Percentiles rank a stretch among this genome's conserved stretches.
These are phyloP conservation scores for Halcyon badia DNA, from an alignment of 2,797 vertebrate genomes.

Conservation along the genomic window DNA sequence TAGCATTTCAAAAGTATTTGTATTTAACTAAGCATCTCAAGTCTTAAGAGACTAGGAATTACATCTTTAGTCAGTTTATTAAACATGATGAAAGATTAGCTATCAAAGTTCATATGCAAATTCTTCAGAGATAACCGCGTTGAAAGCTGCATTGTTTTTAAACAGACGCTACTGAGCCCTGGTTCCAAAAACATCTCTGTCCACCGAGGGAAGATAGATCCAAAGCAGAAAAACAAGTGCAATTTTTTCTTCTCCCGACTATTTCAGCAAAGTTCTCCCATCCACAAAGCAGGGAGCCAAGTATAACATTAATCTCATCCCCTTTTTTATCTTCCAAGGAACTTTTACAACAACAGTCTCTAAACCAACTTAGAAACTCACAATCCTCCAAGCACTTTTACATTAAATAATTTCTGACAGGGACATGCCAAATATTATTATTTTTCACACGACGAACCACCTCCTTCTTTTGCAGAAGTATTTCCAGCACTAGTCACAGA, in stretches of 20 bases:
- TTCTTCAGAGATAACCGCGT: slow-evolving; percentile 68
- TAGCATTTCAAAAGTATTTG: slow-evolving; percentile 78
- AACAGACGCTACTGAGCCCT: slow-evolving; percentile 17
- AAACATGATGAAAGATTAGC: slow-evolving; percentile 80
- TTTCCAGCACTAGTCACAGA: slow-evolving; percentile 32
- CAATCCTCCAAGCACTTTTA: neutral
- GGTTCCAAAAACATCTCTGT: slow-evolving; percentile 56
- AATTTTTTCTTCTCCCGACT: slow-evolving; percentile 47
- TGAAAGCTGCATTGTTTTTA: slow-evolving; percentile 72
- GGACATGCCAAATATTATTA: slow-evolving; percentile 72
- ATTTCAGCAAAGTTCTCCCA: neutral
- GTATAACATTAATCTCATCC: slow-evolving; percentile 8
- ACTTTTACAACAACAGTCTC: slow-evolving; percentile 48
- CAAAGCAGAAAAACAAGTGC: slow-evolving; percentile 35
- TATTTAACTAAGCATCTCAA: slow-evolving; percentile 77
- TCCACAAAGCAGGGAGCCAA: slow-evolving; percentile 16
- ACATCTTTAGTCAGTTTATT: slow-evolving; percentile 80
- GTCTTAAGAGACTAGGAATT: slow-evolving; percentile 79
- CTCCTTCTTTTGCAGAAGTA: slow-evolving; percentile 28
- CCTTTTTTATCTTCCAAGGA: neutral
- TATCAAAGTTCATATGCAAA: slow-evolving; percentile 78
- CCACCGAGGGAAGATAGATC: slow-evolving; percentile 5
- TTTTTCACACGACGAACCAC: slow-evolving; percentile 49
- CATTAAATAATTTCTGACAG: slow-evolving; percentile 61
- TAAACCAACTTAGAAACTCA: slow-evolving; percentile 1